These are phyloP conservation scores for Trididemnum clinides DNA, from an alignment of 23 tunicate genomes.

Conservation along the genomic window DNA sequence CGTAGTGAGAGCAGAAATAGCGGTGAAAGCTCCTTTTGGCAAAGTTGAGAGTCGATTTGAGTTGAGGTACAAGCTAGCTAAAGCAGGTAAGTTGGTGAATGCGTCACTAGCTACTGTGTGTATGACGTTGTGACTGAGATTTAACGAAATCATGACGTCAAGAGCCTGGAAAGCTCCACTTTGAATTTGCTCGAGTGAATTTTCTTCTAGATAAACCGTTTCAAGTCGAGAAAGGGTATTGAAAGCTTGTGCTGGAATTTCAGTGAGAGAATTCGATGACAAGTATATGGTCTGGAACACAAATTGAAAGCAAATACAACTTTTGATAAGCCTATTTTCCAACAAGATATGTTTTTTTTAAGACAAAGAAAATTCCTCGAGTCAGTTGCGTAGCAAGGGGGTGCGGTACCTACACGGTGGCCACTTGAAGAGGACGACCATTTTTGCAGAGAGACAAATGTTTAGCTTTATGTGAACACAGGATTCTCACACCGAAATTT, in stretches of 20 bases:
- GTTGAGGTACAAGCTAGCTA: conserved; percentile 41
- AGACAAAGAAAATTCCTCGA: no score
- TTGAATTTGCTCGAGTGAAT: conserved; percentile 43
- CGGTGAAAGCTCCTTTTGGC: conserved; percentile 54
- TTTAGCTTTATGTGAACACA: no score
- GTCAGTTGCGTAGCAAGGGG: no score
- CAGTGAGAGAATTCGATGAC: conserved; percentile 48
- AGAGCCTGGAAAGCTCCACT: conserved; percentile 59
- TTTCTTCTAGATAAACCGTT: conserved; percentile 46
- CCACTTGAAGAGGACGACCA: no score
- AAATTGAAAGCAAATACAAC: no score
- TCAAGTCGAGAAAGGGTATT: conserved; percentile 49
- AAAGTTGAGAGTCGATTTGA: conserved; percentile 52
- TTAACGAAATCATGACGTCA: conserved; percentile 34
- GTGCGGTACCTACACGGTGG: no score
- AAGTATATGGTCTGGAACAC: conserved; percentile 66
- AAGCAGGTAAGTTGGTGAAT: conserved; percentile 33
- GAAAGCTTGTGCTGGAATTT: conserved; percentile 65
- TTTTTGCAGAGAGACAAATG: no score
- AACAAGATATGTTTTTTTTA: no score
- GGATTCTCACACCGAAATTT: no score
- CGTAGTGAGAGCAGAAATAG: conserved; percentile 47
- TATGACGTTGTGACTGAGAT: conserved; percentile 60
- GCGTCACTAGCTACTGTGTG: conserved; percentile 64
- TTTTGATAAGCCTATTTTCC: no score